These are phyloP conservation scores for Hydroisotoma schaefferi DNA, from an alignment of 2,888 invertebrate species.

Conservation along the genomic window DNA sequence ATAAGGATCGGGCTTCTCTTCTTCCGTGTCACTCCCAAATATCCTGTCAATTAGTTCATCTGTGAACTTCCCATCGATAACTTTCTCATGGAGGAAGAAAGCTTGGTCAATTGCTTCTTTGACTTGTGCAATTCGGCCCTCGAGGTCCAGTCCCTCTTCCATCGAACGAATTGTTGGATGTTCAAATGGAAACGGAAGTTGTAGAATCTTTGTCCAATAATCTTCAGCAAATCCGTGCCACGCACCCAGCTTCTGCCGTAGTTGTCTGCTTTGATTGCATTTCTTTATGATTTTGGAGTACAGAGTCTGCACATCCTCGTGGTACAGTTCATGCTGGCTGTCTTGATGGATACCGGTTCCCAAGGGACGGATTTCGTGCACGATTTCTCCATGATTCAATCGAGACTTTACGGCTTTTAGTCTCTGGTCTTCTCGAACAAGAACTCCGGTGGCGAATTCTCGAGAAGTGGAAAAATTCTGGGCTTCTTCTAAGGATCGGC, in stretches of 20 bases:
- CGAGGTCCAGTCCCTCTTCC: background rate
- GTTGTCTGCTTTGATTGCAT: background rate
- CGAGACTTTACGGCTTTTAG: constrained; percentile 16
- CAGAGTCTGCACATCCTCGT: background rate
- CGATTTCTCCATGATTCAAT: constrained; percentile 10
- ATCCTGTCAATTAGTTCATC: background rate
- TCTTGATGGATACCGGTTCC: background rate
- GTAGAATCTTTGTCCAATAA: constrained; percentile 6
- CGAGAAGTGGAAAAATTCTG: background rate
- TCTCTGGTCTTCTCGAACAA: background rate
- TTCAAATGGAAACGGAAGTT: background rate
- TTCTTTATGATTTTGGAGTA: constrained; percentile 7
- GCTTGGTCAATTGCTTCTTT: constrained; percentile 10
- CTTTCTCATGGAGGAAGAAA: constrained; percentile 11
- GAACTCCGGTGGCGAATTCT: constrained; percentile 7
- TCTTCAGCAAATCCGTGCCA: constrained; percentile 1
- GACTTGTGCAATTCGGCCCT: background rate
- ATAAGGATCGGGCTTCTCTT: too few relatives aligned
- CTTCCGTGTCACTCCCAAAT: background rate
- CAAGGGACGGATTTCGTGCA: background rate
- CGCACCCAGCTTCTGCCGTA: constrained; percentile 6
- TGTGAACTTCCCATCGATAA: background rate
- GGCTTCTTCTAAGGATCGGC: background rate
- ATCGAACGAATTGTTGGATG: background rate
- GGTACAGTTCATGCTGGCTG: background rate